Percentiles rank a stretch among this genome's conserved stretches.
Conservation (phyloP, 2,888 invertebrate species). For the Chloromyia formosa region DNA sequence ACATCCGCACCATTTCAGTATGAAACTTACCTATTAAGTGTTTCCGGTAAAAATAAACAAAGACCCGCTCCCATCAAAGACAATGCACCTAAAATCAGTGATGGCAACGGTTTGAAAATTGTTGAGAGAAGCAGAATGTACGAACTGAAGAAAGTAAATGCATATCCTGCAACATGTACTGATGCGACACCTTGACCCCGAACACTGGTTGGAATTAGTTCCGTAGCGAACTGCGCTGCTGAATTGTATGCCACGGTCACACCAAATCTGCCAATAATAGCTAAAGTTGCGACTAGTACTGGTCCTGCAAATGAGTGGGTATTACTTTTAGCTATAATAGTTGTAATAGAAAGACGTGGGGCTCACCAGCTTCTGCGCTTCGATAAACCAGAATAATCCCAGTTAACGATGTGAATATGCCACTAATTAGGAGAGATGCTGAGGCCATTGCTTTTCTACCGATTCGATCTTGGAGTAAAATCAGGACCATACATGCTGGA, state of each 20-base stretch:
- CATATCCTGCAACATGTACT: constrained; percentile 67
- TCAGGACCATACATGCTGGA: constrained; percentile 59
- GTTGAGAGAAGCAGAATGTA: constrained; percentile 66
- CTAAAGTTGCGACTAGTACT: constrained; percentile 58
- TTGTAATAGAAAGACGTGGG: too few species aligned
- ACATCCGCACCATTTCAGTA: too few species aligned
- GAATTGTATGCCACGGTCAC: constrained; percentile 68
- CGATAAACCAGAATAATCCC: constrained; percentile 58
- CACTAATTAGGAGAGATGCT: constrained; percentile 62
- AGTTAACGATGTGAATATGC: constrained; percentile 61
- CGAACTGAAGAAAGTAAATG: constrained; percentile 69
- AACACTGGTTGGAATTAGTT: constrained; percentile 68
- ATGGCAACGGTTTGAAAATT: constrained; percentile 65
- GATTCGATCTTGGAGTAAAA: constrained; percentile 50
- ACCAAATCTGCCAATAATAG: constrained; percentile 65
- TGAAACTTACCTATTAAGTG: constrained; percentile 63
- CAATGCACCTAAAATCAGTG: constrained; percentile 66
- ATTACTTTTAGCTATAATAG: neutral
- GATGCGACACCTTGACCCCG: constrained; percentile 68
- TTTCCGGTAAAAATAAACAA: constrained; percentile 70
- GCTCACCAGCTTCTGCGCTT: constrained; percentile 11
- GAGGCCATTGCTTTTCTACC: constrained; percentile 65
- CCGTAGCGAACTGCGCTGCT: constrained; percentile 69
- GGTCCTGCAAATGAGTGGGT: constrained; percentile 53
- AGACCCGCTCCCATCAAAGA: constrained; percentile 66